These are phyloP conservation scores for Herpailurus yagouaroundi DNA, from an alignment of 2,113 vertebrate species.

Conservation along the genomic window DNA sequence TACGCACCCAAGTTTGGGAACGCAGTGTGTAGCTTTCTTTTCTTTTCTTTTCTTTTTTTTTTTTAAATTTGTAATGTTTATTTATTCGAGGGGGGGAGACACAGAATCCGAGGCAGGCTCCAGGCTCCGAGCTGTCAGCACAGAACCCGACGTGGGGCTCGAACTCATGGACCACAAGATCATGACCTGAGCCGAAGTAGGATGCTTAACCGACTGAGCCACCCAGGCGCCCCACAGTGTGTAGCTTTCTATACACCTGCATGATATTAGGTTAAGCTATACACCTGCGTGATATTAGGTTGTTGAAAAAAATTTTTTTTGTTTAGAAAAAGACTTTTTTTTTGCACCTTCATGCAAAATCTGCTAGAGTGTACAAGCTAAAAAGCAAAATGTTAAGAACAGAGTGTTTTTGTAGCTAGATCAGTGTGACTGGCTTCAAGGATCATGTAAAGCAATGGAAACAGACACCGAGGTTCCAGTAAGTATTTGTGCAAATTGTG, in stretches of 20 bases:
- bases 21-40: background rate
- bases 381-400: background rate
- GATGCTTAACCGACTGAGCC: too few relatives aligned
- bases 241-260: too few relatives aligned
- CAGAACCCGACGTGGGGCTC: too few relatives aligned
- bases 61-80: too few relatives aligned
- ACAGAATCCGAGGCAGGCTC: too few relatives aligned
- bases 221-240: too few relatives aligned
- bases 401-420: background rate
- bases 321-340: background rate
- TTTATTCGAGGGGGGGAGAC: too few relatives aligned
- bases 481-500: background rate
- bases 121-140: too few relatives aligned
- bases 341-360: background rate
- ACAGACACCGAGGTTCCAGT: background rate
- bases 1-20: background rate
- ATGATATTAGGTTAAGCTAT: too few relatives aligned
- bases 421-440: background rate
- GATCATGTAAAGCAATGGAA: background rate
- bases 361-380: background rate
- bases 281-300: background rate
- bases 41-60: too few relatives aligned
- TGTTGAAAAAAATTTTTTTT: background rate
- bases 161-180: too few relatives aligned
- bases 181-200: too few relatives aligned